Percentiles rank a stretch among this genome's conserved stretches.
Evolutionary conservation across 2,113 vertebrate genomes (phyloP).

Genomic region (Merops nubicus): DNA sequence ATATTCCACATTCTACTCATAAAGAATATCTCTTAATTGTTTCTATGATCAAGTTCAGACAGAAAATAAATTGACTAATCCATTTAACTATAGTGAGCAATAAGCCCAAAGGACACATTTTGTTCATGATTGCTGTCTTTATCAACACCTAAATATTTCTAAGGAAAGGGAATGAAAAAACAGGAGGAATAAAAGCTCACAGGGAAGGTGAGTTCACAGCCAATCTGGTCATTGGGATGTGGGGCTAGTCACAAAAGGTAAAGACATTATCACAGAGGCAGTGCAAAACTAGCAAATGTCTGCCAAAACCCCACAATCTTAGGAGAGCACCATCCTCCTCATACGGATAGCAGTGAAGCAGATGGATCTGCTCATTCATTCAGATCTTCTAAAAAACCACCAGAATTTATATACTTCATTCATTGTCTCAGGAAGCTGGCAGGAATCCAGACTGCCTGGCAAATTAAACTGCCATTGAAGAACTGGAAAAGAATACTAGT

Average conservation of each 20-base stretch:
- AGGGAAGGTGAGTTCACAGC: background rate
- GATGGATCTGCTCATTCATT: background rate
- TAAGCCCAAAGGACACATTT: background rate
- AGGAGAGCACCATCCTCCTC: background rate
- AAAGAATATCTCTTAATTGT: background rate
- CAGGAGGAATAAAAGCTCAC: background rate
- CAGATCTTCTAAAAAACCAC: background rate
- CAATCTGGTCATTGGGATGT: background rate
- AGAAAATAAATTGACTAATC: background rate
- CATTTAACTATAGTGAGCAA: background rate
- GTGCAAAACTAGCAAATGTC: background rate
- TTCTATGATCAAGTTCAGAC: background rate
- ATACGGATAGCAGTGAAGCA: background rate
- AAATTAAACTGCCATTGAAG: background rate
- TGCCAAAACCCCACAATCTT: fast-evolving
- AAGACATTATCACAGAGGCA: background rate
- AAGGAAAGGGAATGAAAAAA: background rate
- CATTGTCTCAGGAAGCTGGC: background rate
- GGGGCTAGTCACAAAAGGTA: background rate
- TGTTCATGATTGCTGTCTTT: background rate
- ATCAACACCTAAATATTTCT: background rate
- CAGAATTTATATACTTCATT: background rate
- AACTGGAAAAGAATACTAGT: background rate
- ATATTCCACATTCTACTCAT: background rate
- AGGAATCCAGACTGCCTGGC: background rate